Base-by-base conservation (phyloP, 1,140 invertebrate species). In the Lasioglossum albipes region DNA sequence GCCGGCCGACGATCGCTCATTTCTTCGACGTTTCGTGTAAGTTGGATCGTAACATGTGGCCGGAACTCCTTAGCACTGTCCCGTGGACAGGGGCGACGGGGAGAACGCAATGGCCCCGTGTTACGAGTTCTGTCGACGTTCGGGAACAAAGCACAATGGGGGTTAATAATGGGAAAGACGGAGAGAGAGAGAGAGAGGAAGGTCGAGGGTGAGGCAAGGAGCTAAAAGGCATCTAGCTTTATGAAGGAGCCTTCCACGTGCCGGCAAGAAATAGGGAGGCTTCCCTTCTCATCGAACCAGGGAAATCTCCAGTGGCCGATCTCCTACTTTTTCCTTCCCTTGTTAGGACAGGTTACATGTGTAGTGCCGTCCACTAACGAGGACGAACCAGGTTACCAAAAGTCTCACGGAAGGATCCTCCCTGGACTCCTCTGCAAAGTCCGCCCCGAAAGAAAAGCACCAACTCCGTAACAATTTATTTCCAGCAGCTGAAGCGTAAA, bases 71-170 rank as follows among this genome's bases (percentile, higher is more conserved):
- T 12, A 10, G 4, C 27, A 2, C 16, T 16, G 69, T 49, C 9
- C 31, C 52, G 42, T 10, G 12, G 67, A 62, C 68, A 62, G 41
- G 42, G 45, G 62, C 31, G 52, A 20, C 22, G 36, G 1, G 49
- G 1, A 3, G 18, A 59, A 31, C 22, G 27, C 31, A 62, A 74
- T 81, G 59, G 62, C 57, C 54, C 65, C 66, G 73, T 84, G 79
- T 81, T 90, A 89, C 80, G 83, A 80, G 69, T 65, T 68, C 74
- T 71, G 75, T 82, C 78, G 84, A 78, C 65, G 75, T 67, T 70
- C 20, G 57, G 84, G 85, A 87, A 84, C 82, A 84, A 89, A 78
- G 79, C 83, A 78, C 74, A 45, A 62, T 54, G n/a, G 68, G 42
- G 16, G 36, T 75, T 72, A 82, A 74, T 78, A 71, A 79, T 62